Evolutionary conservation across 2,113 vertebrate genomes (phyloP).

Genomic region (Craseonycteris thonglongyai): DNA sequence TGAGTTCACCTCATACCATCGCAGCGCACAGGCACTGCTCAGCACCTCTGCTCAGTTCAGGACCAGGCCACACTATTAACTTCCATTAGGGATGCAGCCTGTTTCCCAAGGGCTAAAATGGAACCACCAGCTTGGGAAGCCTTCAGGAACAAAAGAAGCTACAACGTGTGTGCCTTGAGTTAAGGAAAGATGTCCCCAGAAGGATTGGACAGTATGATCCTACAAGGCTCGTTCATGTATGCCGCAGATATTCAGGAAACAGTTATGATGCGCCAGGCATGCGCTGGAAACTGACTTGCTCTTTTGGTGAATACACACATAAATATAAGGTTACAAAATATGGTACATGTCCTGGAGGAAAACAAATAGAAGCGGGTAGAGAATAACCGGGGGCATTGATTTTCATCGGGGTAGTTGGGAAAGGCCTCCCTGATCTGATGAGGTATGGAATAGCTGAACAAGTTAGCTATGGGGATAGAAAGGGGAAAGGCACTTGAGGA

Average conservation of each 20-base stretch:
- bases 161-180: not conserved
- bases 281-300: not conserved
- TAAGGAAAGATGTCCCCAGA: not conserved
- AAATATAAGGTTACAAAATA: not conserved
- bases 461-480: not conserved
- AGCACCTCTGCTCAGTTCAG: not conserved
- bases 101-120: not conserved
- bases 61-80: not conserved
- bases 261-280: not conserved
- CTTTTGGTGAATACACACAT: not conserved
- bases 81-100: not conserved
- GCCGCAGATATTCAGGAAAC: not conserved
- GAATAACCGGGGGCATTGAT: not conserved
- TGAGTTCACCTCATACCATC: accelerated
- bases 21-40: no score
- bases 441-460: not conserved
- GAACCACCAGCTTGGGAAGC: not conserved
- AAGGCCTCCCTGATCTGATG: not conserved
- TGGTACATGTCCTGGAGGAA: not conserved
- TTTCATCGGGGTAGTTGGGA: not conserved
- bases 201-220: not conserved
- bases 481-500: not conserved
- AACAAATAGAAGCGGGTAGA: not conserved
- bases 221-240: not conserved
- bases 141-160: not conserved